These are phyloP conservation scores for Microcaecilia unicolor DNA, from an alignment of 2,797 vertebrate genomes.

Conservation along the genomic window DNA sequence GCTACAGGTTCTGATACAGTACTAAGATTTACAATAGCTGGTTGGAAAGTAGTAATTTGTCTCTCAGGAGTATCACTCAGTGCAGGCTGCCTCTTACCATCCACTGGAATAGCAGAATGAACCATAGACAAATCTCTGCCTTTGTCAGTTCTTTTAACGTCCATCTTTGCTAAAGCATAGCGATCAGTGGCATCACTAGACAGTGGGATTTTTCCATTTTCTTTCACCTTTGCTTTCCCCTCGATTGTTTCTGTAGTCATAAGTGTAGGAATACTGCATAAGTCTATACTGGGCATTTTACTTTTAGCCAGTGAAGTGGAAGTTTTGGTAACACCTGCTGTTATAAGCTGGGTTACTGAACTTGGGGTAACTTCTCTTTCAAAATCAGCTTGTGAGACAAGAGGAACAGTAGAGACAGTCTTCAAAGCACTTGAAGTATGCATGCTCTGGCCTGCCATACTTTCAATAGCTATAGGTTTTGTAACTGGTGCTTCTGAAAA, in stretches of 20 bases:
- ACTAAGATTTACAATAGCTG: slow-evolving; percentile 88
- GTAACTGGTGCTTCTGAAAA: slow-evolving; percentile 58
- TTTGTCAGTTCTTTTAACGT: slow-evolving; percentile 65
- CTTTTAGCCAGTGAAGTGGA: slow-evolving; percentile 70
- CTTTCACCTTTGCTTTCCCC: slow-evolving; percentile 58
- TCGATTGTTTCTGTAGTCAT: slow-evolving; percentile 56
- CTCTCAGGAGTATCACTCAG: slow-evolving; percentile 57
- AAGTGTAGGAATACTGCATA: slow-evolving; percentile 42
- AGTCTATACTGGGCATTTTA: slow-evolving; percentile 48
- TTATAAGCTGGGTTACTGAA: slow-evolving; percentile 65
- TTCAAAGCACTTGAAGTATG: slow-evolving; percentile 68
- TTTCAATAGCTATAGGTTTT: slow-evolving; percentile 65
- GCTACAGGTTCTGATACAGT: slow-evolving; percentile 63
- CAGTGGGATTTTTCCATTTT: slow-evolving; percentile 68
- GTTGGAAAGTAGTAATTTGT: slow-evolving; percentile 80
- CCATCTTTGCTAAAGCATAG: slow-evolving; percentile 71
- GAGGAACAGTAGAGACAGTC: slow-evolving; percentile 62
- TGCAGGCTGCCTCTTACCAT: slow-evolving; percentile 63
- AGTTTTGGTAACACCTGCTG: slow-evolving; percentile 68
- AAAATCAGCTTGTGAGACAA: slow-evolving; percentile 53
- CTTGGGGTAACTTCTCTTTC: slow-evolving; percentile 45
- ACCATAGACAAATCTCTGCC: slow-evolving; percentile 92
- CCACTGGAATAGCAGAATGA: slow-evolving; percentile 65
- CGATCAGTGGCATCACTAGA: slow-evolving; percentile 83
- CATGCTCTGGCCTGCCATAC: slow-evolving; percentile 59